These are phyloP conservation scores for Excalfactoria chinensis DNA, from an alignment of 2,113 vertebrate genomes.

Conservation along the genomic window DNA sequence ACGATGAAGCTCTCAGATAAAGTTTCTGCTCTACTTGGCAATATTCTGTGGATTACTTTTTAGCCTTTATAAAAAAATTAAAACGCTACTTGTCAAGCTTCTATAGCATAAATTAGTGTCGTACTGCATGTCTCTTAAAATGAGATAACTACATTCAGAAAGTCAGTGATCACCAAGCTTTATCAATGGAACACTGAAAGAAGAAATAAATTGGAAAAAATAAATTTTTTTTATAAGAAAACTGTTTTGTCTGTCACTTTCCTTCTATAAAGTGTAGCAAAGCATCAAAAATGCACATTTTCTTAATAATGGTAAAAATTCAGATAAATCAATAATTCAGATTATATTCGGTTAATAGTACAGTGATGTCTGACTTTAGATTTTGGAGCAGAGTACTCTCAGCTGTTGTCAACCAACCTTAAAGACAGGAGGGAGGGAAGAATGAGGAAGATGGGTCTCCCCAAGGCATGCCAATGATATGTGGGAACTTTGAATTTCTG, in stretches of 20 bases:
- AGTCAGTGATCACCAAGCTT: neutral
- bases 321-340: neutral
- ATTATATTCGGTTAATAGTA: too few relatives aligned
- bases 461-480: fast-evolving
- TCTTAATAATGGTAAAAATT: neutral
- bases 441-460: neutral
- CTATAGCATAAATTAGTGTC: neutral
- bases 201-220: neutral
- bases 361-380: too few relatives aligned
- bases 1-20: neutral
- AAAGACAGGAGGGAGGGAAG: neutral
- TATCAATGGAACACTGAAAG: neutral
- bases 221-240: neutral
- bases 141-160: neutral
- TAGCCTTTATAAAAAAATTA: neutral
- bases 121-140: neutral
- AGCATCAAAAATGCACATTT: neutral
- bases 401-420: neutral
- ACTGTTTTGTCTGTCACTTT: neutral
- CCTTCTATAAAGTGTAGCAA: neutral
- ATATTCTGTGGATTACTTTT: neutral
- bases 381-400: neutral
- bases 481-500: fast-evolving
- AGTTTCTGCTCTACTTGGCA: neutral
- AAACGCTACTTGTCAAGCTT: neutral